phyloP scores from a whole-genome alignment of 2,797 vertebrate species.

The Calcarius lapponicus region DNA sequence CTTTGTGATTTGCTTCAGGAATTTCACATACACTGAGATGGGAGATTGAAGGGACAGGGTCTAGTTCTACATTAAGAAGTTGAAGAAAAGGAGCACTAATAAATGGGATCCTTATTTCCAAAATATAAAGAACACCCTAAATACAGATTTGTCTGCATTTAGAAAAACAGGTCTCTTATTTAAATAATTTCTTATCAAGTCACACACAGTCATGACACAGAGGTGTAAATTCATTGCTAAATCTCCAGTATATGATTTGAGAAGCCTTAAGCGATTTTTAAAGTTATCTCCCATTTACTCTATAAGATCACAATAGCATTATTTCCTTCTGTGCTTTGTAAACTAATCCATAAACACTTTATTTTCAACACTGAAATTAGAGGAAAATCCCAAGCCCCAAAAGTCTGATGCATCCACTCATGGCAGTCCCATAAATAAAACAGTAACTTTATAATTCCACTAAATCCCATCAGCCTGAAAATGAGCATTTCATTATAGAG shows the following conservation, averaged over 20 bases:
- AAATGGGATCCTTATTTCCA: background rate
- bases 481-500: background rate
- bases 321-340: background rate
- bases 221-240: background rate
- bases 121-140: background rate
- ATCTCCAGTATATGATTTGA: background rate
- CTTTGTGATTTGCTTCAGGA: background rate
- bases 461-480: background rate
- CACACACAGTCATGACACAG: background rate
- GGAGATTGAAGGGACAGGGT: background rate
- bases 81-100: background rate
- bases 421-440: background rate
- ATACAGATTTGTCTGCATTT: background rate
- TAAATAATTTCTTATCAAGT: background rate
- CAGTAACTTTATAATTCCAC: background rate
- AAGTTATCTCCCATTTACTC: background rate
- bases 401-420: background rate
- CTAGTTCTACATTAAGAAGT: background rate
- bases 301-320: background rate
- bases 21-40: background rate
- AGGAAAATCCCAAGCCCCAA: background rate
- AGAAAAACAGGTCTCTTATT: background rate
- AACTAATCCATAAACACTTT: background rate
- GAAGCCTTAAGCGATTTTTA: background rate
- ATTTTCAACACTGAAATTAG: background rate